phyloP scores from a whole-genome alignment of 2,888 invertebrate species.

The Itoplectis maculator region DNA sequence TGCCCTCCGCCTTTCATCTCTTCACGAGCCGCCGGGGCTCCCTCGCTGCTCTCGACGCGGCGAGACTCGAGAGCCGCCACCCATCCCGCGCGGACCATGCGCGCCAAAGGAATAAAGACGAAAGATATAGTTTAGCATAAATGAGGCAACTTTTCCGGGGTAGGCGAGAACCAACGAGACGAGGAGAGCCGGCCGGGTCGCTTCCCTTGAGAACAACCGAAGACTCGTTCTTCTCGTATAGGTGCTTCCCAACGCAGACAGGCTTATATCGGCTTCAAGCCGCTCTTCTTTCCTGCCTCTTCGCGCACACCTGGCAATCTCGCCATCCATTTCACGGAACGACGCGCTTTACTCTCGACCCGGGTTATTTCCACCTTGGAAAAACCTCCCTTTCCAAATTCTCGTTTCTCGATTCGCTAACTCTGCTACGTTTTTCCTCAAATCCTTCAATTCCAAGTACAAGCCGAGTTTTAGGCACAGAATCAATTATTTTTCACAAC shows the following conservation, averaged over 20 bases:
- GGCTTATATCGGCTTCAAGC: constrained; percentile 51
- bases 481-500: too few species aligned
- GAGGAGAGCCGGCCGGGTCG: constrained; percentile 1
- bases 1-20: constrained; percentile 65
- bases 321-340: constrained; percentile 72
- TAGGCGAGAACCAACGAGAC: constrained; percentile 47
- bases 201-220: constrained; percentile 63
- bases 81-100: constrained; percentile 18
- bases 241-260: constrained; percentile 39
- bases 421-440: background rate
- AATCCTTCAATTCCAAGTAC: background rate
- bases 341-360: constrained; percentile 71
- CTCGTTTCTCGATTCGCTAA: constrained; percentile 40
- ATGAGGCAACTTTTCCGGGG: constrained; percentile 78
- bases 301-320: constrained; percentile 69
- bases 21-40: constrained; percentile 57
- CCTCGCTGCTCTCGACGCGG: constrained; percentile 42
- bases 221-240: constrained; percentile 45
- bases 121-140: constrained; percentile 78
- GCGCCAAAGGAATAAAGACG: constrained; percentile 63
- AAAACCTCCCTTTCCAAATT: constrained; percentile 26
- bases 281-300: constrained; percentile 31
- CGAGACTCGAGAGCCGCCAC: constrained; percentile 38
- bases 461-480: background rate
- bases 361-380: constrained; percentile 70